Base-by-base conservation (phyloP, 2,888 invertebrate species). In the Acanthosoma haemorrhoidale region DNA sequence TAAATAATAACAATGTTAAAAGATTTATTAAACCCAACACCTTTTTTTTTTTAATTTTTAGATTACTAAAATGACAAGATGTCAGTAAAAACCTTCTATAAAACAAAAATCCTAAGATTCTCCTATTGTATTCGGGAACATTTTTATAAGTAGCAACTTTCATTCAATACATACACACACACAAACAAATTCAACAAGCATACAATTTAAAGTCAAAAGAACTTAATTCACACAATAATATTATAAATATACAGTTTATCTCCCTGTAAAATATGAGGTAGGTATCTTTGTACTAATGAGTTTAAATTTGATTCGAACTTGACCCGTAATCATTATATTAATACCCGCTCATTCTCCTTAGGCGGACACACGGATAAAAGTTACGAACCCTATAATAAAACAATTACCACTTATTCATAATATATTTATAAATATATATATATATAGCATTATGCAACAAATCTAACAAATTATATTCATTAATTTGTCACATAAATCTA, bases 281-380 rank as follows among this genome's bases (percentile, higher is more conserved):
- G 75, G 73, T 75, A 68, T 69, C 68, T 76, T 75, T 76, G 76
- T 76, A 76, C 76, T 76, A 74, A 74, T 70, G 73, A 67, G 70
- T 72, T 57, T 39, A 41, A 69, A 58, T 59, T 34, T 31, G 60
- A 58, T 60, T 68, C 60, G 58, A 36, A 68, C 68, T 59, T 58
- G 21, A 59, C 68, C 68, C 68, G 59, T 68, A 68, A 59, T 60
- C 15, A 58, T 59, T 67, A 58, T n/a, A n/a, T 67, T 25, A 57
- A 43, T 18, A 57, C 43, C 67, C 67, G 67, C 67, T 32, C 67
- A 41, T 57, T 41, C 67, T 31, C 67, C 67, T 51, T 67, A 57
- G 43, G 67, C 57, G 67, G 64, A 64, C n/a, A 64, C 39, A 64
- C 51, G 67, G 67, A 67, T 32, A 51, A 34, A 60, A 67, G 67